phyloP scores from a whole-genome alignment of 2,113 vertebrate species.

The Gambusia affinis region DNA sequence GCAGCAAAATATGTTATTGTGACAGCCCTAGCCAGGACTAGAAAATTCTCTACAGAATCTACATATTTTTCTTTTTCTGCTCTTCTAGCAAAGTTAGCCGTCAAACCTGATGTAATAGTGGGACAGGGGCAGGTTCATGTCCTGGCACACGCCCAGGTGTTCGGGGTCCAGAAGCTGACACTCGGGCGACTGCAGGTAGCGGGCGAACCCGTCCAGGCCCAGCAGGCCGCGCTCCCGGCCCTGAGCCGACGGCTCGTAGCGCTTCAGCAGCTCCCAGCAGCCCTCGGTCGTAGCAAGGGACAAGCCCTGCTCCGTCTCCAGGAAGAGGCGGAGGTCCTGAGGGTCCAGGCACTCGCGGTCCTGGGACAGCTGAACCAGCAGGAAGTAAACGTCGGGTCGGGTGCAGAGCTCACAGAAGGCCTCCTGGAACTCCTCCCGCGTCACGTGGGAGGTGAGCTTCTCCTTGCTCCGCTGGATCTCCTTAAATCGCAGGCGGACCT shows the following conservation, averaged over 20 bases:
- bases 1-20: too few species aligned
- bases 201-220: conserved; percentile 93
- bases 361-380: conserved; percentile 96
- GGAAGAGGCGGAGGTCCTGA: conserved; percentile 93
- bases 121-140: conserved; percentile 94
- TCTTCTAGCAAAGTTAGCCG: neutral
- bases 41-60: too few species aligned
- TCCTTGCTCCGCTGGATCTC: conserved; percentile 97
- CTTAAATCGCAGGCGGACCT: conserved; percentile 91
- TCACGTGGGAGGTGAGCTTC: conserved; percentile 95
- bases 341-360: conserved; percentile 95
- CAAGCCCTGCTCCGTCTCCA: conserved; percentile 95
- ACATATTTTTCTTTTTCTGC: too few species aligned
- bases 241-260: conserved; percentile 90
- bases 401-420: conserved; percentile 96
- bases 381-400: conserved; percentile 94
- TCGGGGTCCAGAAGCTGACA: conserved; percentile 96
- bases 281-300: conserved; percentile 88
- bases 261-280: conserved; percentile 91
- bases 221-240: conserved; percentile 89
- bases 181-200: conserved; percentile 92
- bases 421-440: conserved; percentile 94
- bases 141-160: conserved; percentile 91
- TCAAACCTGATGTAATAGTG: conserved; percentile 93
- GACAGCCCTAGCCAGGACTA: too few species aligned